phyloP scores from a whole-genome alignment of 2,113 vertebrate species.

The Mustelus asterias region DNA sequence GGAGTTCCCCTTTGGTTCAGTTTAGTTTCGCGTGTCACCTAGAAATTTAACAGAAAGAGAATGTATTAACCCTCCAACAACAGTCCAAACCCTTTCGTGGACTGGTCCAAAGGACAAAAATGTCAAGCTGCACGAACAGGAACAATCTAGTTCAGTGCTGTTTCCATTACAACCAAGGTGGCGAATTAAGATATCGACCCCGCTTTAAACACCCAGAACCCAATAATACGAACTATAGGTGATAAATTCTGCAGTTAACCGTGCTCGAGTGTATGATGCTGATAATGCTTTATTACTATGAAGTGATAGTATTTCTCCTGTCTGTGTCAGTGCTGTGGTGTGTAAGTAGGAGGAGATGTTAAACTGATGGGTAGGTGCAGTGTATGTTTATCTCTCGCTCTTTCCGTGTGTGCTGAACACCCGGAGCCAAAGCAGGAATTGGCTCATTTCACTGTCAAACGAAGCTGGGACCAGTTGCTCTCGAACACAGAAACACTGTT shows the following conservation, averaged over 20 bases:
- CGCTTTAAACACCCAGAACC: neutral
- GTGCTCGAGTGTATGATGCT: neutral
- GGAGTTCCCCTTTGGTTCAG: neutral
- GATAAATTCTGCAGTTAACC: neutral
- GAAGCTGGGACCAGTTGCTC: neutral
- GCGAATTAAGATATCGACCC: neutral
- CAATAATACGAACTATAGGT: neutral
- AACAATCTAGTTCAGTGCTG: neutral
- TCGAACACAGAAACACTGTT: neutral
- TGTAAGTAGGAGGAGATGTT: neutral
- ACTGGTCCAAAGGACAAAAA: neutral
- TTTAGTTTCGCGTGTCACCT: neutral
- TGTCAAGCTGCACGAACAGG: neutral
- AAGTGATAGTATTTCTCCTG: neutral
- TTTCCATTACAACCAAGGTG: neutral
- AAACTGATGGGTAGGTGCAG: neutral
- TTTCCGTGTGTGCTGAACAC: neutral
- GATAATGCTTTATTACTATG: neutral
- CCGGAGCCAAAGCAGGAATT: neutral
- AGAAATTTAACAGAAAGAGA: neutral
- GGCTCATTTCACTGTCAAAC: slow-evolving; percentile 33
- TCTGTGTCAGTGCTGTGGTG: neutral
- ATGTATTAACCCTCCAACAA: neutral
- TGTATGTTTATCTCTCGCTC: neutral
- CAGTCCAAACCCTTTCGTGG: neutral